phyloP scores from a whole-genome alignment of 2,113 vertebrate species.

The Isurus oxyrinchus region DNA sequence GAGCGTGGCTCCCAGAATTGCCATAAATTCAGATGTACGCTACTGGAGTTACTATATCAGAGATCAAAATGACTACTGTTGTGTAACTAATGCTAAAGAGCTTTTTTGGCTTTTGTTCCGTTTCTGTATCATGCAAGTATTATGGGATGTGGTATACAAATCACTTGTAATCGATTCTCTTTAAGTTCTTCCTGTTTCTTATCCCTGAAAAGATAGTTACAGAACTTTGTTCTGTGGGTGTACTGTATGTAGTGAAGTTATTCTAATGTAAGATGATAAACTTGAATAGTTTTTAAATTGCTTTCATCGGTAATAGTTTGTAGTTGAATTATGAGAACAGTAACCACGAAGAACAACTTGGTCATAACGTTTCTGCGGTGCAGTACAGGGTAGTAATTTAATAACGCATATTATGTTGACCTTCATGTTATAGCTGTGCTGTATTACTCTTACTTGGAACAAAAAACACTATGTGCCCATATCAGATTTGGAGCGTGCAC shows the following conservation, averaged over 20 bases:
- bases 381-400: background rate
- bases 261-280: background rate
- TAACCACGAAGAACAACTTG: background rate
- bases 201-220: background rate
- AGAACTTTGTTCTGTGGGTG: background rate
- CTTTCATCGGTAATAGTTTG: background rate
- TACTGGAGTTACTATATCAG: slow-evolving; percentile 27
- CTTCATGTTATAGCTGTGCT: background rate
- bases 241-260: background rate
- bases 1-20: background rate
- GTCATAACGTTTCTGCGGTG: background rate
- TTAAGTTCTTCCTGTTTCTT: background rate
- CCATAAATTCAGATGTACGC: slow-evolving; percentile 26
- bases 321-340: background rate
- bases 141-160: background rate
- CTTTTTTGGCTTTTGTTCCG: slow-evolving; percentile 32
- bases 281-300: background rate
- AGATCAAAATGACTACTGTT: slow-evolving; percentile 34
- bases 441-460: background rate
- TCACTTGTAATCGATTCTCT: background rate
- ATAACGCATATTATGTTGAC: background rate
- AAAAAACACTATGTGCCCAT: background rate
- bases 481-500: background rate
- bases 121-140: background rate
- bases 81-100: slow-evolving; percentile 36